Percentiles rank a stretch among this genome's conserved stretches.
Conservation (phyloP, 2,113 vertebrate genomes). For the Galeopterus variegatus region DNA sequence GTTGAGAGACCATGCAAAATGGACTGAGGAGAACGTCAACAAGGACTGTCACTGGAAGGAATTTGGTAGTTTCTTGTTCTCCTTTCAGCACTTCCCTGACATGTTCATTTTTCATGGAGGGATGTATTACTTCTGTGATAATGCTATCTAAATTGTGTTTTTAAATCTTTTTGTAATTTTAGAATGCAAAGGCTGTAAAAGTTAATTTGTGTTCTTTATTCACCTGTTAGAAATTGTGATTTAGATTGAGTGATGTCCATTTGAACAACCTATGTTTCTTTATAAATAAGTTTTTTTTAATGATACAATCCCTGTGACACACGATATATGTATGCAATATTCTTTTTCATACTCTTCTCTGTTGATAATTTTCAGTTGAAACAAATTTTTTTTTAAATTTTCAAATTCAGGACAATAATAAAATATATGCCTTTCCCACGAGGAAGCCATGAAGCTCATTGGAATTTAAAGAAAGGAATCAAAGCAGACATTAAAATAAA, state of each 20-base stretch:
- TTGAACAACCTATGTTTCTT: not conserved
- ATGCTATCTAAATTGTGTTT: not conserved
- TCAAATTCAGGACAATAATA: constrained; percentile 76
- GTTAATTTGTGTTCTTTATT: not conserved
- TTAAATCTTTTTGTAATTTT: constrained; percentile 38
- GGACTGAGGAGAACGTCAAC: constrained; percentile 40
- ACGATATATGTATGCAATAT: not conserved
- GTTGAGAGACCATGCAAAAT: constrained; percentile 60
- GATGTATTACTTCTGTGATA: not conserved
- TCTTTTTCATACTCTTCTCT: constrained; percentile 53
- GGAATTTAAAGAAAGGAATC: constrained; percentile 71
- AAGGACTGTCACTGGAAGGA: not conserved
- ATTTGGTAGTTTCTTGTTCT: not conserved
- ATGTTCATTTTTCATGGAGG: constrained; percentile 52
- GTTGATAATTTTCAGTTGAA: constrained; percentile 74
- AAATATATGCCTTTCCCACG: constrained; percentile 55
- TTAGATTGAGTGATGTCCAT: not conserved
- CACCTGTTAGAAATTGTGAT: not conserved
- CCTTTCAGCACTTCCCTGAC: not conserved
- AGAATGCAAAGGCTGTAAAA: not conserved
- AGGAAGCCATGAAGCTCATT: constrained; percentile 27
- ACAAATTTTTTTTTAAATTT: constrained; percentile 43
- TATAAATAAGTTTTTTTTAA: constrained; percentile 55
- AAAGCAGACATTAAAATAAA: constrained; percentile 61
- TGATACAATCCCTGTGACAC: constrained; percentile 54